These are phyloP conservation scores for Rotaria magnacalcarata DNA, from an alignment of 2,888 invertebrate species.

Conservation along the genomic window DNA sequence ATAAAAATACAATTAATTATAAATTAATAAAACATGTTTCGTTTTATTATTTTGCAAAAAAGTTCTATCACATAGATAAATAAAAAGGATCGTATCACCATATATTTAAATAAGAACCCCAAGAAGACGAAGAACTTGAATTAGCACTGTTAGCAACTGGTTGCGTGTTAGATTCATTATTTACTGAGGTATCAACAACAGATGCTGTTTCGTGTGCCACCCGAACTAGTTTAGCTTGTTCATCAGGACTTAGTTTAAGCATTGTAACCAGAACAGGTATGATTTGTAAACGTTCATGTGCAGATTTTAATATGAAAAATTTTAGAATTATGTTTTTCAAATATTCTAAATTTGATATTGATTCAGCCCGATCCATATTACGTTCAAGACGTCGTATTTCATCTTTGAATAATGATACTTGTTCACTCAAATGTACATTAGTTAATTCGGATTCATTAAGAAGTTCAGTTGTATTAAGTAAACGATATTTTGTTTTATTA, in stretches of 20 bases:
- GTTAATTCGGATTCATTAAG: constrained; percentile 71
- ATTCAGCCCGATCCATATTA: constrained; percentile 69
- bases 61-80: background rate
- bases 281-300: constrained; percentile 78
- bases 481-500: constrained; percentile 34
- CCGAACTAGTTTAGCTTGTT: constrained; percentile 58
- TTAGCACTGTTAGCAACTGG: background rate
- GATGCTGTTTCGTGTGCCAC: background rate
- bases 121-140: background rate
- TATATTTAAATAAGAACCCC: background rate
- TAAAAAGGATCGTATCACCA: background rate
- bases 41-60: background rate
- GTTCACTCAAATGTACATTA: constrained; percentile 77
- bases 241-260: constrained; percentile 79
- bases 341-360: constrained; percentile 83
- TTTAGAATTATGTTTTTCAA: constrained; percentile 88
- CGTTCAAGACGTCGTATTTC: constrained; percentile 82
- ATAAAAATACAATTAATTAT: background rate
- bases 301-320: constrained; percentile 79
- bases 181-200: background rate
- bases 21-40: background rate
- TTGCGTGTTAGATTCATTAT: background rate
- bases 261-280: constrained; percentile 90
- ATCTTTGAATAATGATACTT: constrained; percentile 78
- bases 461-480: constrained; percentile 51